Conservation (phyloP, 2,797 vertebrate genomes). For the Pangasius larnaudii region DNA sequence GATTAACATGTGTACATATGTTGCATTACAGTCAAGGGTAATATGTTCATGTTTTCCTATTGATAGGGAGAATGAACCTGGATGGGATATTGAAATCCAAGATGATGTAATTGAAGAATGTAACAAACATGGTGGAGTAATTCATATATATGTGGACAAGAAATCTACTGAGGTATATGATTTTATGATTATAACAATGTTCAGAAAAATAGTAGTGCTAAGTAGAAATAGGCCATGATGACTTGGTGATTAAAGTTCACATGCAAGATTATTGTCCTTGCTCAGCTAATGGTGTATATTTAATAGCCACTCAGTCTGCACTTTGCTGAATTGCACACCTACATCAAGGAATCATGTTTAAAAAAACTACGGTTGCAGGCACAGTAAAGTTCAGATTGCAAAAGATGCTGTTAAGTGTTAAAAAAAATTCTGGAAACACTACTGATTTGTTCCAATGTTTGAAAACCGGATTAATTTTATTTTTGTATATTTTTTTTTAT, state of each 20-base stretch:
- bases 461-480: background rate
- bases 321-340: background rate
- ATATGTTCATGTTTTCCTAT: background rate
- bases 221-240: no score
- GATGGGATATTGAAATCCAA: slow-evolving; percentile 94
- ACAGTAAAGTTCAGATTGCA: background rate
- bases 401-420: background rate
- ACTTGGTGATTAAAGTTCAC: background rate
- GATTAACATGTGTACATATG: background rate
- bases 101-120: slow-evolving; percentile 98
- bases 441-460: background rate
- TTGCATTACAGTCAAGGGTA: background rate
- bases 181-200: background rate
- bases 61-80: slow-evolving; percentile 86
- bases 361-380: background rate
- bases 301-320: background rate
- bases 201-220: background rate
- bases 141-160: slow-evolving; percentile 96
- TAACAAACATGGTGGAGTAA: slow-evolving; percentile 96
- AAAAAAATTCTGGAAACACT: background rate
- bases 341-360: background rate
- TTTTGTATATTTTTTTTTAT: no score
- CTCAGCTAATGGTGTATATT: background rate
- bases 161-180: slow-evolving; percentile 89
- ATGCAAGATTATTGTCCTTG: background rate